These are phyloP conservation scores for Noturus placidus DNA, from an alignment of 2,113 vertebrate species.

Conservation along the genomic window DNA sequence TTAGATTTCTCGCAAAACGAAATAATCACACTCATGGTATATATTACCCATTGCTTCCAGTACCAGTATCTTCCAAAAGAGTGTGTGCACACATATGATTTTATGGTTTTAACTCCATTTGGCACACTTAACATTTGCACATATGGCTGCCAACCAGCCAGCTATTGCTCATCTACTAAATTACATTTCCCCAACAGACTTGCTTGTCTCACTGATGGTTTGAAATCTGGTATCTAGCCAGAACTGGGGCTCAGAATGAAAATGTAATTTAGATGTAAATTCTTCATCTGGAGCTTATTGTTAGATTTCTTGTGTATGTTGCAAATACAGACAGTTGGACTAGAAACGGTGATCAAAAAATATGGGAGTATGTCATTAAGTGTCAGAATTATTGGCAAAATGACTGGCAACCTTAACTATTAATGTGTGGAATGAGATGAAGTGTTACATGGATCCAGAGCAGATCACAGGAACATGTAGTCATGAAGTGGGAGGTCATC, in stretches of 20 bases:
- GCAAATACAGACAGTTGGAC: neutral
- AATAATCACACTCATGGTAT: neutral
- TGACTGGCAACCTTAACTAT: neutral
- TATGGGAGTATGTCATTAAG: neutral
- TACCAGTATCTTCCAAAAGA: neutral
- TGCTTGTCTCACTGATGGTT: slow-evolving; percentile 5
- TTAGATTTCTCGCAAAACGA: neutral
- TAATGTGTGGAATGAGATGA: neutral
- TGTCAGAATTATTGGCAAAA: neutral
- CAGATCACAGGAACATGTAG: neutral
- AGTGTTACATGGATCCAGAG: neutral
- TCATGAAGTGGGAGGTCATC: neutral
- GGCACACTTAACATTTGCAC: slow-evolving; percentile 20
- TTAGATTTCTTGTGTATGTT: neutral
- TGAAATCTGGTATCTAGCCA: slow-evolving; percentile 8
- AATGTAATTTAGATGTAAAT: slow-evolving; percentile 12
- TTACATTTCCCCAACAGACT: slow-evolving; percentile 7
- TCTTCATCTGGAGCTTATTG: slow-evolving; percentile 15
- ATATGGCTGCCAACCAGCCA: slow-evolving; percentile 10
- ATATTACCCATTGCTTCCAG: neutral
- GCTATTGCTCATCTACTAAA: slow-evolving; percentile 26
- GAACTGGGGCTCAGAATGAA: neutral
- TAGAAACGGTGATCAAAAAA: neutral
- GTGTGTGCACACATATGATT: neutral
- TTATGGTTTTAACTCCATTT: neutral